Conservation (phyloP, 2,888 invertebrate species). For the Platerodrilus igneus region DNA sequence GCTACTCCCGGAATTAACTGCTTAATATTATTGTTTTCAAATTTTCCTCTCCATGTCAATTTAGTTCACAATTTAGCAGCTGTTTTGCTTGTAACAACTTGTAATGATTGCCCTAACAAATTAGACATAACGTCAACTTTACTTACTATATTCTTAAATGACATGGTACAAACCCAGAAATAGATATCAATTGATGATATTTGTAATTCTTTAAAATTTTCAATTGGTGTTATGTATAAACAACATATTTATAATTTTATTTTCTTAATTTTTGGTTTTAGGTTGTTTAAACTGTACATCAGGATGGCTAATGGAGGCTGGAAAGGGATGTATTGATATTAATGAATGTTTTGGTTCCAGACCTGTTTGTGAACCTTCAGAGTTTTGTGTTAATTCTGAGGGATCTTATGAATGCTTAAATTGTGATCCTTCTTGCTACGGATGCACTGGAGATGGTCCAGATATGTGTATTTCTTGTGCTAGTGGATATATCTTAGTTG, state of each 20-base stretch:
- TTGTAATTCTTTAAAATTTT: too few relatives aligned
- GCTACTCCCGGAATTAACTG: too few relatives aligned
- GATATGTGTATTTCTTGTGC: slow-evolving; percentile 86
- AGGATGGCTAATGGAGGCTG: slow-evolving; percentile 71
- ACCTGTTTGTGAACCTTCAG: slow-evolving; percentile 55
- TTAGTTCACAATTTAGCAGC: too few relatives aligned
- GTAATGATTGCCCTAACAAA: too few relatives aligned
- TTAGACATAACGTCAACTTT: too few relatives aligned
- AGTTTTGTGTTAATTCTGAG: slow-evolving; percentile 86
- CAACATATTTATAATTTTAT: neutral
- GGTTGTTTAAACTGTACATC: slow-evolving; percentile 60
- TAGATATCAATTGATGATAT: too few relatives aligned
- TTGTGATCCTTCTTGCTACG: slow-evolving; percentile 80
- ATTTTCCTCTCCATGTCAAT: too few relatives aligned
- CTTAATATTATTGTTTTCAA: too few relatives aligned
- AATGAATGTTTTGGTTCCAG: slow-evolving; percentile 71
- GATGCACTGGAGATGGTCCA: slow-evolving; percentile 85
- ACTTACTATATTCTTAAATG: neutral
- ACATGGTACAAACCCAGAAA: too few relatives aligned
- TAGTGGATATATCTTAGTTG: slow-evolving; percentile 63
- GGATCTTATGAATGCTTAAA: slow-evolving; percentile 77
- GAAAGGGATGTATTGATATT: slow-evolving; percentile 76
- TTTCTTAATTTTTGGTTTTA: too few relatives aligned
- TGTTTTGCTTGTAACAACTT: too few relatives aligned
- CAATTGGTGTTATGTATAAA: neutral